phyloP scores from a whole-genome alignment of 2,113 vertebrate species.

The Istiophorus platypterus region DNA sequence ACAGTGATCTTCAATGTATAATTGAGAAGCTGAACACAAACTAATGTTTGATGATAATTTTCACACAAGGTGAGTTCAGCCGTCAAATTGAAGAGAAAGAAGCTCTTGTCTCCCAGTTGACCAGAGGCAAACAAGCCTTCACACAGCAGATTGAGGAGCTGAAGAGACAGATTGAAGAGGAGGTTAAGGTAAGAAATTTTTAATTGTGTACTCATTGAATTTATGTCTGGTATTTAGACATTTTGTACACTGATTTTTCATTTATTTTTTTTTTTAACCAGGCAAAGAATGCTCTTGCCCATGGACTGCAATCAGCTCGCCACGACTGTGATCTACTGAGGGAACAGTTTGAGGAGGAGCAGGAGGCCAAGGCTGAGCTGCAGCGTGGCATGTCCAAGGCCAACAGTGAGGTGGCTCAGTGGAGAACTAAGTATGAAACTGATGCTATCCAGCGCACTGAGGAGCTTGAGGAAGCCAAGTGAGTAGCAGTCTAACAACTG shows the following conservation, averaged over 20 bases:
- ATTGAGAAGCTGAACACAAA: neutral
- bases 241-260: no score
- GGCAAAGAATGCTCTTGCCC: constrained; percentile 92
- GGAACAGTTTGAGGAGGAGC: constrained; percentile 90
- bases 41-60: neutral
- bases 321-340: constrained; percentile 89
- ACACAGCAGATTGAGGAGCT: constrained; percentile 89
- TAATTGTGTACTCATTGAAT: no score
- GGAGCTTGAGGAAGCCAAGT: constrained; percentile 91
- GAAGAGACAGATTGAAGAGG: constrained; percentile 89
- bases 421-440: constrained; percentile 90
- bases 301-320: constrained; percentile 84
- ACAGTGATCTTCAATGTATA: neutral
- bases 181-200: constrained; percentile 75
- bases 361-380: constrained; percentile 88
- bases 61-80: constrained; percentile 83
- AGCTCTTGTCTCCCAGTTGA: constrained; percentile 86
- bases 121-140: constrained; percentile 86
- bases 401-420: constrained; percentile 90
- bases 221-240: constrained; percentile 38
- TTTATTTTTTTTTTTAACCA: constrained; percentile 48
- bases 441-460: constrained; percentile 90
- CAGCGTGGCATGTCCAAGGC: constrained; percentile 89
- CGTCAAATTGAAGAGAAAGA: constrained; percentile 89
- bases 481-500: no score